Percentiles rank a stretch among this genome's conserved stretches.
These are phyloP conservation scores for Taurulus bubalis DNA, from an alignment of 2,113 vertebrate genomes.

Conservation along the genomic window DNA sequence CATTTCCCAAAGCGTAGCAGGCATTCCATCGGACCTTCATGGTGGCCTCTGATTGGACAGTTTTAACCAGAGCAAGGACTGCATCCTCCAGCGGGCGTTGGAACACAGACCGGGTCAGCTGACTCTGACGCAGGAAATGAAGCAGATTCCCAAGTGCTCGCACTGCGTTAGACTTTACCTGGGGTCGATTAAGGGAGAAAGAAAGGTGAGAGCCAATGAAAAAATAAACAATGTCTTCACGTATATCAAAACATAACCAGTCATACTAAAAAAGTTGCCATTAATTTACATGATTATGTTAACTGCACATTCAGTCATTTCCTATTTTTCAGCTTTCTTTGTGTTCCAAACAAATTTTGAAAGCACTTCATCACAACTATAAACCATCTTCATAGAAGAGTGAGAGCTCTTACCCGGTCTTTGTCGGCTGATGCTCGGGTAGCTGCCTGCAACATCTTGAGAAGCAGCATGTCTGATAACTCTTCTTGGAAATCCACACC, in stretches of 20 bases:
- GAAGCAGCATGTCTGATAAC: conserved; percentile 91
- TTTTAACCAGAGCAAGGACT: conserved; percentile 88
- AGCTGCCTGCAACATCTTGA: conserved; percentile 92
- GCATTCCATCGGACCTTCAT: conserved; percentile 99
- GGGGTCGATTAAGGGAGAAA: not conserved
- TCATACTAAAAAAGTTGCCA: not conserved
- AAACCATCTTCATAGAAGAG: not conserved
- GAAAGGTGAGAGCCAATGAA: not conserved
- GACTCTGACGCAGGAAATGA: conserved; percentile 90
- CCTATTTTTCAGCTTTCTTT: not conserved
- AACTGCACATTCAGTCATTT: not conserved
- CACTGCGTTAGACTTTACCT: conserved; percentile 96
- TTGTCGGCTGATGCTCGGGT: conserved; percentile 92
- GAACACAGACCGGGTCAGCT: conserved; percentile 89
- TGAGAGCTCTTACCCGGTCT: conserved; percentile 86
- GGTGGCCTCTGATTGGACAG: conserved; percentile 89
- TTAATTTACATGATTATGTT: not conserved
- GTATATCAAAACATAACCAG: not conserved
- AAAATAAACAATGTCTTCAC: not conserved
- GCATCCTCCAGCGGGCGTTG: conserved; percentile 88
- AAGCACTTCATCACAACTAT: no score
- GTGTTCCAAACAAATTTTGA: not conserved
- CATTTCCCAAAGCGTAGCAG: conserved; percentile 95
- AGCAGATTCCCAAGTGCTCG: conserved; percentile 96
- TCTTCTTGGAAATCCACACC: conserved; percentile 94